Percentiles rank a stretch among this genome's conserved stretches.
phyloP scores from a whole-genome alignment of 2,888 invertebrate species.

The Phortica okadai region DNA sequence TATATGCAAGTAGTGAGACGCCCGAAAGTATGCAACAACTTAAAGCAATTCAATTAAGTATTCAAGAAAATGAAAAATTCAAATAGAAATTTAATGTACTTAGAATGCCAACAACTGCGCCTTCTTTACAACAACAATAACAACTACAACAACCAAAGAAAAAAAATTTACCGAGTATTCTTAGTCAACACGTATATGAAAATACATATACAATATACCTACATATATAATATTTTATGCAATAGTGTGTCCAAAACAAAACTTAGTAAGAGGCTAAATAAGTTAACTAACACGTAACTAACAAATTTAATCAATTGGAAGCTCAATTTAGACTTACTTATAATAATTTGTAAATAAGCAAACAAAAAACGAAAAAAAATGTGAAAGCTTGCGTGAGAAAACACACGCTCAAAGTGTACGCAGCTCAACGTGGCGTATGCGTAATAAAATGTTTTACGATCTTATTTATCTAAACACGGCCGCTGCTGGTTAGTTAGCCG shows the following conservation, averaged over 20 bases:
- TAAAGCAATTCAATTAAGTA: conserved; percentile 32
- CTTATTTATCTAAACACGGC: not conserved
- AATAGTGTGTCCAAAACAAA: not conserved
- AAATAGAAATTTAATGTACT: not conserved
- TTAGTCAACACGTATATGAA: conserved; percentile 46
- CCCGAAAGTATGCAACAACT: conserved; percentile 27
- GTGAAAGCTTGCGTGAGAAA: not conserved
- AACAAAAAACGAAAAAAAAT: not conserved
- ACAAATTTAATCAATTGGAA: conserved; percentile 16
- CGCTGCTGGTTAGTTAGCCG: not conserved
- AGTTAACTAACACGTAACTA: not conserved
- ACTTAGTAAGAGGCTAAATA: not conserved
- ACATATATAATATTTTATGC: conserved; percentile 25
- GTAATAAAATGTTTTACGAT: not conserved
- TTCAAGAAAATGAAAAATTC: not conserved
- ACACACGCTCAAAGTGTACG: no score
- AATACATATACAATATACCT: conserved; percentile 35
- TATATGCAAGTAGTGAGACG: not conserved
- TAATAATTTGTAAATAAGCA: conserved; percentile 7
- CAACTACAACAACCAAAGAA: conserved; percentile 36
- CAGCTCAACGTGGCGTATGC: not conserved
- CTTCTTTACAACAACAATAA: conserved; percentile 53
- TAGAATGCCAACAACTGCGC: conserved; percentile 42
- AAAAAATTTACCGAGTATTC: conserved; percentile 33
- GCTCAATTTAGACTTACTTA: conserved; percentile 25